These are phyloP conservation scores for Trachymyrmex septentrionalis DNA, from an alignment of 1,140 invertebrate species.

Conservation along the genomic window DNA sequence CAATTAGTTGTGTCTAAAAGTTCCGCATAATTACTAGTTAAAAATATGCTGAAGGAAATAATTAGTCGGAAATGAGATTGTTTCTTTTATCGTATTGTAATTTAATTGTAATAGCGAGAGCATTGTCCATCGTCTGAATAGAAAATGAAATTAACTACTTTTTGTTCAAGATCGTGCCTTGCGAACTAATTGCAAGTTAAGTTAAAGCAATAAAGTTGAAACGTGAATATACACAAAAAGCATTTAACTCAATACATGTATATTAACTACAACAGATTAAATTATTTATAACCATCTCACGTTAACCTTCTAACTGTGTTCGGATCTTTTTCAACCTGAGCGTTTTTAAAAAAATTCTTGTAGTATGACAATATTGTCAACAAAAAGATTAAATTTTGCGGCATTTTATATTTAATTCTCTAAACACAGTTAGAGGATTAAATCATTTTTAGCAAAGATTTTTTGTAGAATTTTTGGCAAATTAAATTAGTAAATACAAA, in stretches of 20 bases:
- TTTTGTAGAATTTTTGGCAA: background rate
- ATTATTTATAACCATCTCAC: slow-evolving; percentile 10
- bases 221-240: slow-evolving; percentile 19
- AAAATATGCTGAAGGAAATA: slow-evolving; percentile 30
- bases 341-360: too few relatives aligned
- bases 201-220: slow-evolving; percentile 48
- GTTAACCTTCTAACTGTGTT: too few relatives aligned
- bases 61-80: slow-evolving; percentile 38
- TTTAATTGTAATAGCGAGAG: slow-evolving; percentile 37
- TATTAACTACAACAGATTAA: background rate
- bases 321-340: too few relatives aligned
- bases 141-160: slow-evolving; percentile 47
- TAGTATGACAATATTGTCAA: too few relatives aligned
- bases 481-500: background rate
- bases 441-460: background rate
- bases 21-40: slow-evolving; percentile 10
- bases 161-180: slow-evolving; percentile 38
- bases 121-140: slow-evolving; percentile 40
- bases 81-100: slow-evolving; percentile 17
- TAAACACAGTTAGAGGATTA: background rate
- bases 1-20: slow-evolving; percentile 18
- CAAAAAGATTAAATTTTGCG: too few relatives aligned
- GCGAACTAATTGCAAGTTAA: slow-evolving; percentile 33
- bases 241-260: slow-evolving; percentile 9
- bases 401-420: too few relatives aligned